Evolutionary conservation across 2,113 vertebrate genomes (phyloP).

Genomic region (Xiphophorus couchianus): DNA sequence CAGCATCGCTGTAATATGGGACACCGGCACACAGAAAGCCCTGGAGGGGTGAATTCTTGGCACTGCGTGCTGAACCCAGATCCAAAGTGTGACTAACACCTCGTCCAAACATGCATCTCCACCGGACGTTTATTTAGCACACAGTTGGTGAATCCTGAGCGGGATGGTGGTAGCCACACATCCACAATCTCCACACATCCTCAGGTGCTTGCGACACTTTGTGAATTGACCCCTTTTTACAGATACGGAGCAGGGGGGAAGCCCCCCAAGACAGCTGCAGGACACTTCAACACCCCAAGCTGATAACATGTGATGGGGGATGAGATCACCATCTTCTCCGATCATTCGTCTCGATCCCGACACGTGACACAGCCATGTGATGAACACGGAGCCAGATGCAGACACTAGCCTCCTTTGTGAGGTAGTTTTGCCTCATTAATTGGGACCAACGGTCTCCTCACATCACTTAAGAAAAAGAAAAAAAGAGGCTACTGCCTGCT

Average conservation of each 20-base stretch:
- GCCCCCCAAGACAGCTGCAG: conserved; percentile 40
- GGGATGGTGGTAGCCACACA: conserved; percentile 17
- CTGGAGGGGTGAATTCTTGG: conserved; percentile 73
- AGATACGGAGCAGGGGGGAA: conserved; percentile 30
- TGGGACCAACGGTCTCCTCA: conserved; percentile 19
- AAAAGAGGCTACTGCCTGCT: conserved; percentile 83
- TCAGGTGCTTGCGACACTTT: conserved; percentile 75
- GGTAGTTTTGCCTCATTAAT: conserved; percentile 28
- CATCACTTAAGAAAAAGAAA: neutral
- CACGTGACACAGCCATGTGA: conserved; percentile 73
- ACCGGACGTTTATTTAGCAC: neutral
- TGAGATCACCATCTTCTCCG: conserved; percentile 71
- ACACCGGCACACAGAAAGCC: conserved; percentile 64
- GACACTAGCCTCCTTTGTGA: conserved; percentile 85
- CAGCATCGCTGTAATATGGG: conserved; percentile 34
- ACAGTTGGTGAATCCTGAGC: conserved; percentile 1
- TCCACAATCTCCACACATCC: conserved; percentile 10
- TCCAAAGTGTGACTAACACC: conserved; percentile 71
- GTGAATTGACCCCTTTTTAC: conserved; percentile 70
- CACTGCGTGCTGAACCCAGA: conserved; percentile 34
- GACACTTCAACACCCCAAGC: conserved; percentile 75
- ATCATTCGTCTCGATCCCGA: conserved; percentile 65
- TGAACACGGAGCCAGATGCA: conserved; percentile 80
- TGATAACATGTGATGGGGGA: conserved; percentile 78
- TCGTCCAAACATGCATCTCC: neutral